Percentiles rank a stretch among this genome's conserved stretches.
Evolutionary conservation across 2,113 vertebrate genomes (phyloP).

Genomic region (Lates calcarifer): DNA sequence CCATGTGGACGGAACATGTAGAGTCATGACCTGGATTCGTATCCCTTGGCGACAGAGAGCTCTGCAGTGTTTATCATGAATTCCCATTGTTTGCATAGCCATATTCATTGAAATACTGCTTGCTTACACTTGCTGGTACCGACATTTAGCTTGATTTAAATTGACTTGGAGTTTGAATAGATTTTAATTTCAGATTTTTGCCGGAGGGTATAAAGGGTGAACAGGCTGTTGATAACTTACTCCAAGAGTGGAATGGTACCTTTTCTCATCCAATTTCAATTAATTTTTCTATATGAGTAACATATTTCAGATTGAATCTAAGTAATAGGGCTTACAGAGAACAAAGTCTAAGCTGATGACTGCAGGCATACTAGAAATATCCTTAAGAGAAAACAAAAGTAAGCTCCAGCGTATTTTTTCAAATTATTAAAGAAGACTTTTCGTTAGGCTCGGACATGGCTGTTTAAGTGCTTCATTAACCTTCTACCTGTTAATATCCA

Average conservation of each 20-base stretch:
- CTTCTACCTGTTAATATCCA: constrained; percentile 28
- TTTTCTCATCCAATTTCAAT: constrained; percentile 56
- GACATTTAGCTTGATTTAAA: constrained; percentile 52
- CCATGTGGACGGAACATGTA: constrained; percentile 57
- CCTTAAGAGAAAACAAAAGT: constrained; percentile 43
- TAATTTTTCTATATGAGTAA: constrained; percentile 49
- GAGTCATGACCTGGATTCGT: constrained; percentile 61
- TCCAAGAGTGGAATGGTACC: constrained; percentile 26
- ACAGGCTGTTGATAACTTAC: constrained; percentile 33
- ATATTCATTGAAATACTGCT: constrained; percentile 16
- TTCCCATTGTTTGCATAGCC: constrained; percentile 36
- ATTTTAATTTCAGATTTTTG: constrained; percentile 61
- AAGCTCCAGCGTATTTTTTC: constrained; percentile 13
- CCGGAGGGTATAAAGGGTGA: constrained; percentile 29
- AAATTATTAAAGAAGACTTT: constrained; percentile 34
- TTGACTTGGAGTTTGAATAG: constrained; percentile 46
- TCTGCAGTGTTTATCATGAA: constrained; percentile 43
- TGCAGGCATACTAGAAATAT: constrained; percentile 34
- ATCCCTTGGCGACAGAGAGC: constrained; percentile 36
- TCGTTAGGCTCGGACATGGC: constrained; percentile 20
- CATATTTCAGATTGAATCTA: constrained; percentile 62
- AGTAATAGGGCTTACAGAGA: constrained; percentile 42
- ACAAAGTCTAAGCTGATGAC: constrained; percentile 39
- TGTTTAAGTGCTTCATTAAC: constrained; percentile 6
- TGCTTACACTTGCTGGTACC: constrained; percentile 13